These are phyloP conservation scores for Phrynocephalus vlangalii DNA, from an alignment of 2,797 vertebrate species.

Conservation along the genomic window DNA sequence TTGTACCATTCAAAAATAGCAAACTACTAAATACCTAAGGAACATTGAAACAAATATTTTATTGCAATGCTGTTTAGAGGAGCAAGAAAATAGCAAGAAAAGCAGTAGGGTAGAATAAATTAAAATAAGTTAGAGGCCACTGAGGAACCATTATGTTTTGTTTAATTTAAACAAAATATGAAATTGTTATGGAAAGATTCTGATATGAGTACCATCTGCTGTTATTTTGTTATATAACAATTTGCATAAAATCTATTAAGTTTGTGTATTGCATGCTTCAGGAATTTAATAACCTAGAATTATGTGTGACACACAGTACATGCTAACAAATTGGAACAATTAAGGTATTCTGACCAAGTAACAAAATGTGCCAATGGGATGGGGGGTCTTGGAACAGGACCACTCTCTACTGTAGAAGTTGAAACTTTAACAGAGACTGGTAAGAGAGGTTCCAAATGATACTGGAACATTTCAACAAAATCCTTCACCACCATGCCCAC, in stretches of 20 bases:
- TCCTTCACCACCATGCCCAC: not conserved
- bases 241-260: constrained; percentile 85
- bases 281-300: constrained; percentile 79
- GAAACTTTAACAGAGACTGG: too few species aligned
- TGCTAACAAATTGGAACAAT: constrained; percentile 72
- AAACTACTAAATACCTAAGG: constrained; percentile 60
- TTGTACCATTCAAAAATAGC: constrained; percentile 38
- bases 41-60: constrained; percentile 51
- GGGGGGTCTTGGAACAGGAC: not conserved
- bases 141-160: constrained; percentile 65
- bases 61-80: constrained; percentile 41
- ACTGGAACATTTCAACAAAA: not conserved
- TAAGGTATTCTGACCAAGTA: constrained; percentile 60
- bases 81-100: constrained; percentile 46
- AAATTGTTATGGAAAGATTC: constrained; percentile 72
- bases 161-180: constrained; percentile 77
- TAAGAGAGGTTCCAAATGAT: not conserved
- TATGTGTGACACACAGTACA: constrained; percentile 75
- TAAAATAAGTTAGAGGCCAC: constrained; percentile 58
- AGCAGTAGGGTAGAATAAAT: constrained; percentile 50
- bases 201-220: constrained; percentile 78
- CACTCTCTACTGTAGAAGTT: not conserved
- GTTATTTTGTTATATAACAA: constrained; percentile 78
- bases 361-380: constrained; percentile 44
- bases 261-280: constrained; percentile 75